Base-by-base conservation (phyloP, 2,113 vertebrate genomes). In the Hepsetus odoe region DNA sequence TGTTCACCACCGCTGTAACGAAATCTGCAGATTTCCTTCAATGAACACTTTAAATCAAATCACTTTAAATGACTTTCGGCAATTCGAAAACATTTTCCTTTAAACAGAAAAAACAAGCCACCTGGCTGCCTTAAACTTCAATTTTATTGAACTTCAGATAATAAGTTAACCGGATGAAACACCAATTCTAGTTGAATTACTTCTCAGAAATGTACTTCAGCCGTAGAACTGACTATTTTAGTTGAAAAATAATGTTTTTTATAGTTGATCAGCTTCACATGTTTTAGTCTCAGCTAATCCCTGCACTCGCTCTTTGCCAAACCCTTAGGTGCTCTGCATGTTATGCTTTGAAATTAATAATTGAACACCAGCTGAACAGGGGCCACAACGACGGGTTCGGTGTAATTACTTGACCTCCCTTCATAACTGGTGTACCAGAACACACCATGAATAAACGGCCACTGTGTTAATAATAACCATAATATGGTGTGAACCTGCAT, bases 271-370 rank as follows among this genome's bases (percentile, higher is more conserved):
- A 75, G 68, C 58, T 66, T 74, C 33, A 44, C 40, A 42, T 38
- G 74, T 38, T 74, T 76, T 82, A 42, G 69, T 24, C 26, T 67
- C 74, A 32, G 32, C 22, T 75, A 58, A 77, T 81, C 73, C 73
- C 28, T 22, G 16, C 6, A 35, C 6, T 22, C 71, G 56, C 35
- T 64, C 61, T 83, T 49, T 92, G 91, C 92, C 91, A 91, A 93
- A 90, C 59, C 66, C 33, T 74, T 86, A 42, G 88, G 88, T 90
- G 86, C 87, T 88, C 86, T 81, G 80, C 65, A 75, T 59, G 83
- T 90, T 83, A 74, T n/a, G 58, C 16, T 32, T 12, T 28, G 30
- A 56, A 14, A 75, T 73, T 83, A 78, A 20, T 72, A 56, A 44
- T 62, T 53, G 24, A 53, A 72, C 75, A 51, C 78, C 64, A 26